These are phyloP conservation scores for Eciton burchellii DNA, from an alignment of 1,140 invertebrate species.

Conservation along the genomic window DNA sequence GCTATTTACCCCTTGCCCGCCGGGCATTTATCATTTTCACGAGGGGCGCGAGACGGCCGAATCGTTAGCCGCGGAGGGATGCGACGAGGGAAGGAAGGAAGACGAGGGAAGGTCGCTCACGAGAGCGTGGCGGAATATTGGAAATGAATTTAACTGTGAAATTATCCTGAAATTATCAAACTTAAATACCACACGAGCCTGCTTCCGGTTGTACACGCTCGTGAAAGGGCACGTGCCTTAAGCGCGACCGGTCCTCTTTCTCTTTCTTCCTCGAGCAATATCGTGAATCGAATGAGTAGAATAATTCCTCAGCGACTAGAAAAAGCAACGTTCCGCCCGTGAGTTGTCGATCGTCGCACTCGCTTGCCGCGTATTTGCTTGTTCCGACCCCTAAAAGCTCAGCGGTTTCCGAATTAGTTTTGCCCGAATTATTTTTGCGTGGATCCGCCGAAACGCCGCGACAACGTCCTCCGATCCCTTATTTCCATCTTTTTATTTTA, in stretches of 20 bases:
- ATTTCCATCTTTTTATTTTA: background rate
- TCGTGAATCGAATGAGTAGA: conserved; percentile 19
- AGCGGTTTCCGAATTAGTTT: background rate
- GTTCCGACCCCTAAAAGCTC: background rate
- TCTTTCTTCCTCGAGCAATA: background rate
- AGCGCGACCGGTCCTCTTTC: background rate
- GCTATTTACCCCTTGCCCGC: conserved; percentile 67
- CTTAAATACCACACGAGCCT: conserved; percentile 1
- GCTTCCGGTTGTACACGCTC: background rate
- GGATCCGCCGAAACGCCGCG: background rate
- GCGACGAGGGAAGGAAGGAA: background rate
- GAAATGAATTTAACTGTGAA: conserved; percentile 43
- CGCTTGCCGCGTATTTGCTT: background rate
- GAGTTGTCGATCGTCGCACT: background rate
- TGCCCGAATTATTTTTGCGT: background rate
- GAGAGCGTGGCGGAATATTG: conserved; percentile 32
- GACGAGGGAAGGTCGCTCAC: background rate
- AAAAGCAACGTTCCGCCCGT: background rate
- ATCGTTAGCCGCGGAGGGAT: background rate
- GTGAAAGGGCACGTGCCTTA: background rate
- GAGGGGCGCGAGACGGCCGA: conserved; percentile 5
- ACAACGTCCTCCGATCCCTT: background rate
- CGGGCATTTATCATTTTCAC: conserved; percentile 70
- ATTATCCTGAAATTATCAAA: conserved; percentile 24
- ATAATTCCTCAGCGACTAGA: background rate